These are phyloP conservation scores for Lepidothrix coronata DNA, from an alignment of 2,113 vertebrate species.

Conservation along the genomic window DNA sequence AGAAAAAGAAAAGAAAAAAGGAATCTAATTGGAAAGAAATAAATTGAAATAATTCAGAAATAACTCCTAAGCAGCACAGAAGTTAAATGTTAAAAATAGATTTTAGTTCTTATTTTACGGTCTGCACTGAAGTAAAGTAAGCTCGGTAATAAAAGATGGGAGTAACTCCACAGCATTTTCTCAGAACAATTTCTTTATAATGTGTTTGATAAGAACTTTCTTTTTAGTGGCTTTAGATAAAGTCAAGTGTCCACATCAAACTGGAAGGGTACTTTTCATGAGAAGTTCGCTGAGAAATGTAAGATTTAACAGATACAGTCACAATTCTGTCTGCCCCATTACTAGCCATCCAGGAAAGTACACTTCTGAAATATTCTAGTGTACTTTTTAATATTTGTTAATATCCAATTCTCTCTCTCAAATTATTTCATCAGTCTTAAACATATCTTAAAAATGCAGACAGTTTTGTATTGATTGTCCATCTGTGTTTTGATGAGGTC, in stretches of 20 bases:
- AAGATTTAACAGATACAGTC: background rate
- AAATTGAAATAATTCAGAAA: background rate
- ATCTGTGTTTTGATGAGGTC: background rate
- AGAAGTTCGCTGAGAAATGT: background rate
- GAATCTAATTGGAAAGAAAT: background rate
- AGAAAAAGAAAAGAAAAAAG: background rate
- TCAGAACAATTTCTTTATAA: background rate
- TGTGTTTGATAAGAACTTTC: background rate
- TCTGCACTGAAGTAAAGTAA: background rate
- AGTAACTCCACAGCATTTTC: background rate
- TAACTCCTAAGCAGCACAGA: background rate
- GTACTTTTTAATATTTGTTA: background rate
- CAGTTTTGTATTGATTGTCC: background rate
- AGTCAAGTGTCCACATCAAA: background rate
- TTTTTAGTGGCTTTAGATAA: background rate
- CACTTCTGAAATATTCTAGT: background rate
- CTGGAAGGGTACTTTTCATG: background rate
- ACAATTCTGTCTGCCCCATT: background rate
- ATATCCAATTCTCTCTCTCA: background rate
- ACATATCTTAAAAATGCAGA: background rate
- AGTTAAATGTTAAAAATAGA: background rate
- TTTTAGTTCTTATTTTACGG: background rate
- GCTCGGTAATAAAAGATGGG: background rate
- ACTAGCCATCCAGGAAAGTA: background rate
- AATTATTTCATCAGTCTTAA: background rate